Base-by-base conservation (phyloP, 2,797 vertebrate genomes). In the Oreochromis grahami region DNA sequence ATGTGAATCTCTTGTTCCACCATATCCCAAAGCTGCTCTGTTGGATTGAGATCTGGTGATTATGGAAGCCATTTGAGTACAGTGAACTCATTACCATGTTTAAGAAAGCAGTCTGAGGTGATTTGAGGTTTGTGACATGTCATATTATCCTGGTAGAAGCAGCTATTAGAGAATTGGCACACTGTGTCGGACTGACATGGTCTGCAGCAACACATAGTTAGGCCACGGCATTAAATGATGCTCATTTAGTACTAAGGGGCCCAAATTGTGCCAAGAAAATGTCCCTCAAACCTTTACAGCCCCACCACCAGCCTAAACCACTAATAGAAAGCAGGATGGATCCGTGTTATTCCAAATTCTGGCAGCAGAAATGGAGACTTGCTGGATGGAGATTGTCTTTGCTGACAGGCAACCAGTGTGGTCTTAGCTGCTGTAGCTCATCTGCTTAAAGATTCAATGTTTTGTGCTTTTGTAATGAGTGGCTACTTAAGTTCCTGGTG, bases 131-230 rank as follows among this genome's bases (percentile, higher is more conserved):
- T 63, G 58, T 63, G 32, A 32, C 17, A 63, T 63, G 32, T 34
- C 32, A 12, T 12, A 6, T 36, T 63, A 7, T 63, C 32, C 32
- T 63, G 58, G 3, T 60, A 12, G 32, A 60, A 60, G 6, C 10
- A 63, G 32, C 32, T 10, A 63, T 32, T 0, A n/a, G 0, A 63
- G 32, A 36, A 63, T 60, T 36, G 58, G 6, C 3, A n/a, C 6
- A 32, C 32, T 36, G 24, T 51, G 19, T 34, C 0, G 2, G 56
- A 60, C 56, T 34, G 56, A 19, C 24, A 19, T 19, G 56, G 3
- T 60, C 56, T 34, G 15, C 0, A 19, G 36, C 56, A 60, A 60
- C 32, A 60, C 10, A 5, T 60, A 36, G 55, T 58, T 32, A 19
- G 32, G 32, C 6, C 3, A 7, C 19, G 17, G 32, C 17, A 60